Conservation (phyloP, 37 sponge, comb jelly and placozoan genomes). For the Aplysina aerophoba region DNA sequence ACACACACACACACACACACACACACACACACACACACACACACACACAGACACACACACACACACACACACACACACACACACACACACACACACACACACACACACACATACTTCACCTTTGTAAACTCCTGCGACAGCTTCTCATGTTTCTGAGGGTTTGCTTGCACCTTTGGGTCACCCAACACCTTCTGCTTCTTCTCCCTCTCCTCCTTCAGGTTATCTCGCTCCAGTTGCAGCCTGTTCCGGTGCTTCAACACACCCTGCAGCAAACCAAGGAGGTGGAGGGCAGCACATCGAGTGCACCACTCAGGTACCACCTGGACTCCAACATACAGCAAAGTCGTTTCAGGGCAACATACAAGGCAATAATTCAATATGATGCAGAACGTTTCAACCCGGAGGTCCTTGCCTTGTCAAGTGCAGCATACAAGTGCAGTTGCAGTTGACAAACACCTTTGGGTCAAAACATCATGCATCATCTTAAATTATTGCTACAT, state of each 20-base stretch:
- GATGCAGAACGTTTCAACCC: no score
- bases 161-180: conserved; percentile 37
- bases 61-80: background rate
- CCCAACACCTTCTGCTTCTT: conserved; percentile 63
- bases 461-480: no score
- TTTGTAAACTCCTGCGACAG: conserved; percentile 58
- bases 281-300: background rate
- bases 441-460: no score
- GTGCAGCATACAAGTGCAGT: no score
- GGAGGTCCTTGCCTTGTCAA: no score
- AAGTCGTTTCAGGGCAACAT: no score
- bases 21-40: background rate
- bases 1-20: background rate
- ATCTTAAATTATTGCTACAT: no score
- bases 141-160: conserved; percentile 50
- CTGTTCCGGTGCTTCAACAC: conserved; percentile 58
- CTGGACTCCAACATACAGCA: no score
- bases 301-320: background rate
- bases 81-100: background rate
- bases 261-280: conserved; percentile 22
- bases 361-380: no score
- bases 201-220: conserved; percentile 51
- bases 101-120: conserved; percentile 13
- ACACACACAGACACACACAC: background rate
- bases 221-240: conserved; percentile 68